These are phyloP conservation scores for Leucopternis melanops DNA, from an alignment of 2,113 vertebrate species.

Conservation along the genomic window DNA sequence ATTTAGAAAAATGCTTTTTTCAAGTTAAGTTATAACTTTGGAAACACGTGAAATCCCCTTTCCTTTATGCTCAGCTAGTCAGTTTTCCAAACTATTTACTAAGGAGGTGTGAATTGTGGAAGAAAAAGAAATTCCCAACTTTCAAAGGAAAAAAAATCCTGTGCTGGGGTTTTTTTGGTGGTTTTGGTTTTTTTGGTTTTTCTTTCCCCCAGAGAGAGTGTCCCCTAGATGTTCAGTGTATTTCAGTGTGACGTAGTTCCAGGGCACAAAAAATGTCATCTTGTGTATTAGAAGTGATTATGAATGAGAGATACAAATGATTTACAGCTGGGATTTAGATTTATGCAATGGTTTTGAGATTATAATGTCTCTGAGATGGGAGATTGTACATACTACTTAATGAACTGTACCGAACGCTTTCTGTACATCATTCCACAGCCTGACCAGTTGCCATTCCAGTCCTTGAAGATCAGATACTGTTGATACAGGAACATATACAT, in stretches of 20 bases:
- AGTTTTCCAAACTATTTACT: not conserved
- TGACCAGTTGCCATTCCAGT: fast-evolving
- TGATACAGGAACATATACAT: not conserved
- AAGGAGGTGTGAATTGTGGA: not conserved
- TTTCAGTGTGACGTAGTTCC: not conserved
- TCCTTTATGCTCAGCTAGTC: not conserved
- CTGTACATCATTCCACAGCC: fast-evolving
- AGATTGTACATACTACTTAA: not conserved
- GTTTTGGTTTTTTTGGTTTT: too few relatives aligned
- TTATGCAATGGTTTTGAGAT: not conserved
- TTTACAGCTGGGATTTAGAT: not conserved
- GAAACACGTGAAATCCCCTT: not conserved
- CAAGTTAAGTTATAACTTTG: not conserved
- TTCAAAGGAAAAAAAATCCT: not conserved
- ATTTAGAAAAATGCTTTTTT: not conserved
- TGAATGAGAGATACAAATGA: not conserved
- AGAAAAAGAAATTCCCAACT: not conserved
- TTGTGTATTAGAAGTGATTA: not conserved
- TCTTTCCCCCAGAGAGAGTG: not conserved
- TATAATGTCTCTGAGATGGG: not conserved
- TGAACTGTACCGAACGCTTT: not conserved
- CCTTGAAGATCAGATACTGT: not conserved
- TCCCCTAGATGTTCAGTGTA: not conserved
- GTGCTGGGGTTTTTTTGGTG: too few relatives aligned
- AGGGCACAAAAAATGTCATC: not conserved